These are phyloP conservation scores for Spongia lamella DNA, from an alignment of 37 sponge, comb jelly and placozoan species.

Conservation along the genomic window DNA sequence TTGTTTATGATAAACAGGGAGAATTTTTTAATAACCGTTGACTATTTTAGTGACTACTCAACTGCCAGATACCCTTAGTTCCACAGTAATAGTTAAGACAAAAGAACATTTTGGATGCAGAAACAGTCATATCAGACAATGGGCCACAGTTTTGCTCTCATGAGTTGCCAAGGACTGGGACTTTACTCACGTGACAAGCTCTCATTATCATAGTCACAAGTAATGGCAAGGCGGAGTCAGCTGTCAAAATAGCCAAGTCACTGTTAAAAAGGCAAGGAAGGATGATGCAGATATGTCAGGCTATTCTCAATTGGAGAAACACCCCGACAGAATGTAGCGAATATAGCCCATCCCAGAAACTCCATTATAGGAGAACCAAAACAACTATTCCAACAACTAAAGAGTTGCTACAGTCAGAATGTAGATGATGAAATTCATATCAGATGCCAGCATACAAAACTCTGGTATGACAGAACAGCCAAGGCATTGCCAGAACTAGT, in stretches of 20 bases:
- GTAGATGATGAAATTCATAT: too few relatives aligned
- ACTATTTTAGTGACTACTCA: slow-evolving; percentile 27
- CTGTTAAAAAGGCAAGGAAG: too few relatives aligned
- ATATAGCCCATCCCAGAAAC: too few relatives aligned
- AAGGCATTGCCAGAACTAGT: too few relatives aligned
- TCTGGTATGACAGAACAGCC: too few relatives aligned
- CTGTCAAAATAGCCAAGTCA: slow-evolving; percentile 40
- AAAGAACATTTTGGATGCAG: slow-evolving; percentile 30
- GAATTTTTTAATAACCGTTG: slow-evolving; percentile 33
- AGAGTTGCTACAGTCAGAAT: too few relatives aligned
- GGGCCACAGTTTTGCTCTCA: slow-evolving; percentile 29
- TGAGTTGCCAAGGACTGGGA: slow-evolving; percentile 21
- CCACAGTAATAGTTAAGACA: background rate
- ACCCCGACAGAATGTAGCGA: too few relatives aligned
- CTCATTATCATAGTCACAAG: slow-evolving; percentile 22
- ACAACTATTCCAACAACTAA: too few relatives aligned
- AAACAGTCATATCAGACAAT: slow-evolving; percentile 30
- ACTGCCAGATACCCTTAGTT: slow-evolving; percentile 15
- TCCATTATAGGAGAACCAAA: too few relatives aligned
- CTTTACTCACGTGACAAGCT: slow-evolving; percentile 17
- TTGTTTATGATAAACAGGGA: slow-evolving; percentile 11
- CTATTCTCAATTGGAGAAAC: too few relatives aligned
- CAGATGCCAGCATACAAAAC: too few relatives aligned
- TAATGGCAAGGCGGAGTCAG: slow-evolving; percentile 42
- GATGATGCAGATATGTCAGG: too few relatives aligned